Percentiles rank a stretch among this genome's conserved stretches.
Conservation (phyloP, 2,888 invertebrate species). For the Litoditis marina region DNA sequence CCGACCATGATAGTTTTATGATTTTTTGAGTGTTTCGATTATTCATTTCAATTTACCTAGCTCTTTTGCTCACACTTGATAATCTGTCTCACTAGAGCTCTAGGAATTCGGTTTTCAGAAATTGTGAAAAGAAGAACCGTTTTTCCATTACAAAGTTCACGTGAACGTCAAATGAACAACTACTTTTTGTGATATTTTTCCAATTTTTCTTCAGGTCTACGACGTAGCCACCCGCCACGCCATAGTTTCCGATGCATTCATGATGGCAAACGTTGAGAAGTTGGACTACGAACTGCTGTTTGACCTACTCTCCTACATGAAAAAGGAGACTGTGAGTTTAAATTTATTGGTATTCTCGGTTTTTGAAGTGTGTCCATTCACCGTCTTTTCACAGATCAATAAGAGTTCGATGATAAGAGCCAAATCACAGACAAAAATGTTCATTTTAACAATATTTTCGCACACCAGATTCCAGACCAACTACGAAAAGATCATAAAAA, state of each 20-base stretch:
- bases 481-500: too few relatives aligned
- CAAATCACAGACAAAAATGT: neutral
- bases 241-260: constrained; percentile 40
- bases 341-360: too few relatives aligned
- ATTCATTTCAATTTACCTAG: neutral
- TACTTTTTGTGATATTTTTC: neutral
- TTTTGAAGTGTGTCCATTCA: too few relatives aligned
- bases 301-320: constrained; percentile 24
- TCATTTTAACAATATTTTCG: too few relatives aligned
- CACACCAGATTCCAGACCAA: too few relatives aligned
- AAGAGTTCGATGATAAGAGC: too few relatives aligned
- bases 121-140: too few relatives aligned
- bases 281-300: constrained; percentile 31
- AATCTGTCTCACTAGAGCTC: too few relatives aligned
- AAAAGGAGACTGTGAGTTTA: constrained; percentile 27
- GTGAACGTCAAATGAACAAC: neutral
- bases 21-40: neutral
- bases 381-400: too few relatives aligned
- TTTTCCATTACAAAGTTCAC: neutral
- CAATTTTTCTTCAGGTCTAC: constrained; percentile 23
- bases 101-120: too few relatives aligned
- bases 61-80: neutral
- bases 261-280: constrained; percentile 27
- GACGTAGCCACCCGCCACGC: constrained; percentile 29
- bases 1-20: neutral